Percentiles rank a stretch among this genome's conserved stretches.
phyloP scores from a whole-genome alignment of 2,113 vertebrate genomes.

The Pelecanoides urinatrix region DNA sequence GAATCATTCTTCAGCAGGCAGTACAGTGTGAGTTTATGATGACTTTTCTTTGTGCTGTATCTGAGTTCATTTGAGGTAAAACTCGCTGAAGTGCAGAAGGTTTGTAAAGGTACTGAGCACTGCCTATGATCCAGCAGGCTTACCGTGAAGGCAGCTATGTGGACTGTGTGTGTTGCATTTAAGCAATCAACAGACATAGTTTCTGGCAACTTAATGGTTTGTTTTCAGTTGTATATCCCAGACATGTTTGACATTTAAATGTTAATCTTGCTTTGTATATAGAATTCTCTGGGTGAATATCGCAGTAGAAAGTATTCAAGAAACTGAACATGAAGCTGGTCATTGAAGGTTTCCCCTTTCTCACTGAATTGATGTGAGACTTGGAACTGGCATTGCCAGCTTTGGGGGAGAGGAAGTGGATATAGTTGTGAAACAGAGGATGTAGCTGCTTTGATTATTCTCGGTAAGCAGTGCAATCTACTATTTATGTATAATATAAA shows the following conservation, averaged over 20 bases:
- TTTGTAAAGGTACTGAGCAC: background rate
- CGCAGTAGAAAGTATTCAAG: background rate
- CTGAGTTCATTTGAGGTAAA: constrained; percentile 58
- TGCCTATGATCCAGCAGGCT: background rate
- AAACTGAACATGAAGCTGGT: background rate
- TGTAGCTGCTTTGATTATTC: background rate
- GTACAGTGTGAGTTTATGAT: constrained; percentile 28
- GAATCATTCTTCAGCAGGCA: constrained; percentile 51
- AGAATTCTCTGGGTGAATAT: background rate
- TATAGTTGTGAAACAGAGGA: background rate
- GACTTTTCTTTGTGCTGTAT: constrained; percentile 20
- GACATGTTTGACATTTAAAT: background rate
- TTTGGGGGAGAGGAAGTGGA: background rate
- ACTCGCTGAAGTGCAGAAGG: background rate
- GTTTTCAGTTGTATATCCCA: background rate
- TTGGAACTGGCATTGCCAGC: background rate
- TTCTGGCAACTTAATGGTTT: background rate
- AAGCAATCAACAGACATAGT: background rate
- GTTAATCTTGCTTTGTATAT: background rate
- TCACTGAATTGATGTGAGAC: background rate
- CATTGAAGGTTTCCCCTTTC: background rate
- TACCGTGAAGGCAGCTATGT: background rate
- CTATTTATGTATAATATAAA: background rate
- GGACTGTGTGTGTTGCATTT: background rate
- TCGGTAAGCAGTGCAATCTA: background rate